Evolutionary conservation across 2,113 vertebrate genomes (phyloP).

Genomic region (Rhinolophus sinicus): DNA sequence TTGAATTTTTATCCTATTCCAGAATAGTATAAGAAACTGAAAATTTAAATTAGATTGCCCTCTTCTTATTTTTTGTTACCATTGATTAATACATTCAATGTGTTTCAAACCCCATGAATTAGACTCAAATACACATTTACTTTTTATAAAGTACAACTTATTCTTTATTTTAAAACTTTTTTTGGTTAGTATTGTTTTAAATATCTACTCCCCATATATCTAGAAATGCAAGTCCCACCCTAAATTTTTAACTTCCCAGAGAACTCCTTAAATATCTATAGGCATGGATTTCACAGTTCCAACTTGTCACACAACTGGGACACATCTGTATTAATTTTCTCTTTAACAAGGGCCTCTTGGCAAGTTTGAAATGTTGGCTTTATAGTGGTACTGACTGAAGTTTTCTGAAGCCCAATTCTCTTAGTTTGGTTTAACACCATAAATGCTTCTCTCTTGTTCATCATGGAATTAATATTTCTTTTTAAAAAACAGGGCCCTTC

Average conservation of each 20-base stretch:
- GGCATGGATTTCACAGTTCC: not conserved
- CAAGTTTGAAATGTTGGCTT: not conserved
- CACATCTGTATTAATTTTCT: not conserved
- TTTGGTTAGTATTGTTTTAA: not conserved
- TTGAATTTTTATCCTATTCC: not conserved
- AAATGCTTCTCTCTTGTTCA: not conserved
- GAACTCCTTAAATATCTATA: not conserved
- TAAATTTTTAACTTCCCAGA: not conserved
- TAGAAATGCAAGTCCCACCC: not conserved
- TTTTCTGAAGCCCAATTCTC: not conserved
- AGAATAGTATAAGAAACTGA: not conserved
- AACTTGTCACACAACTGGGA: not conserved
- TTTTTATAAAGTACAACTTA: not conserved
- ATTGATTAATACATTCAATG: not conserved
- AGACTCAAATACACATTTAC: not conserved
- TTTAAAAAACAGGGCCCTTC: not conserved
- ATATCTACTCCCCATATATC: not conserved
- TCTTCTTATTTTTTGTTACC: not conserved
- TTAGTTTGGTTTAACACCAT: not conserved
- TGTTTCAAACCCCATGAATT: not conserved
- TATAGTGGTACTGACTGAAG: not conserved
- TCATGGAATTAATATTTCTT: not conserved
- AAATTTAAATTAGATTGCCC: not conserved
- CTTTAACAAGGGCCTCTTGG: not conserved
- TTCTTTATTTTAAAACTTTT: not conserved